Evolutionary conservation across 2,888 invertebrate species (phyloP).

Genomic region (Eupithecia subumbrata): DNA sequence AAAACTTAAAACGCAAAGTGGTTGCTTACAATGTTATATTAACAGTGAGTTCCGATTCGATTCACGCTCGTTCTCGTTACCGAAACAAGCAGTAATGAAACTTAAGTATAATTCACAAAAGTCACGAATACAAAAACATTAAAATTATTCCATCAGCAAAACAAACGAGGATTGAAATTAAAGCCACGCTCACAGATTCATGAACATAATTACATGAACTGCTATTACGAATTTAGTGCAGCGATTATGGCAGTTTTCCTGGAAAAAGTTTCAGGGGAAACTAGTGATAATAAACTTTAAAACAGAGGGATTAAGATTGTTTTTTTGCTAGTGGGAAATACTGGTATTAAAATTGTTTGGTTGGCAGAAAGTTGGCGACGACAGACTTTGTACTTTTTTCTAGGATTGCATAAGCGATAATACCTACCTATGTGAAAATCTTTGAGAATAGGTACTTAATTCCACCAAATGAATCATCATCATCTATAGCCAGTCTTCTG

Average conservation of each 20-base stretch:
- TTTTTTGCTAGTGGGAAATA: not conserved
- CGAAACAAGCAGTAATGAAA: conserved; percentile 1
- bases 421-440: not conserved
- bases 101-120: not conserved
- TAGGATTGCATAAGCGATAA: not conserved
- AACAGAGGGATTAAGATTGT: conserved; percentile 5
- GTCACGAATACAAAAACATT: conserved; percentile 9
- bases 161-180: conserved; percentile 25
- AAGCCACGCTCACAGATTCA: conserved; percentile 32
- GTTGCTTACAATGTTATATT: not conserved
- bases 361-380: conserved; percentile 8
- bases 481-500: too few species aligned
- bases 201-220: conserved; percentile 50
- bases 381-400: not conserved
- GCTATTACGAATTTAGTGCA: conserved; percentile 50
- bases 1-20: not conserved
- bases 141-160: conserved; percentile 21
- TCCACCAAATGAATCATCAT: too few species aligned
- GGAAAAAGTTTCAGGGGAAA: conserved; percentile 3
- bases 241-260: conserved; percentile 43
- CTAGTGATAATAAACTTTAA: conserved; percentile 23
- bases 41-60: not conserved
- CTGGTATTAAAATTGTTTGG: conserved; percentile 1
- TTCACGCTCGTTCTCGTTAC: not conserved
- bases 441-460: not conserved